Evolutionary conservation across 2,797 vertebrate species (phyloP), one percentile per base, ranked within the genome.

Genomic region (Cynopterus sphinx): DNA sequence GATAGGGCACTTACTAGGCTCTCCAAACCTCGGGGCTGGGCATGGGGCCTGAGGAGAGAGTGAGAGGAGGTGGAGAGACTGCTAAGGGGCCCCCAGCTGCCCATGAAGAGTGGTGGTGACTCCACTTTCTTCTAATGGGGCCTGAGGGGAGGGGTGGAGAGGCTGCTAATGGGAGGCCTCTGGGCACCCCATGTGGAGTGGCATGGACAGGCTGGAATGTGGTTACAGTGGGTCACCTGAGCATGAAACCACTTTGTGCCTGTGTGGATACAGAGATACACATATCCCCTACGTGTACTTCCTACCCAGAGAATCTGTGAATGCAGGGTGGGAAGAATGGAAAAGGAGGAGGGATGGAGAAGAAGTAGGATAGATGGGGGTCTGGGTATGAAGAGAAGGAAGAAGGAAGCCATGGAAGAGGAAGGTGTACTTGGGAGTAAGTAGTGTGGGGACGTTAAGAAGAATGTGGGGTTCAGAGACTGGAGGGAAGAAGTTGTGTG

Each of bases 1-100:
- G 99, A 99, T 98, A 99, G 99, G 99, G 99, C 98, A 99, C 99
- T 99, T 99, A 99, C 98, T 98, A 98, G 98, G 97, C 97, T 98
- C 97, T 98, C 98, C 97, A 98, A 98, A 98, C 97, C 98, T 98
- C 97, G 84, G 98, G 98, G 97, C 96, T 98, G 98, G 98, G 98
- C 97, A 91, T 95, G 97, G 94, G 97, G 96, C 93, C 97, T 87
- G 95, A 97, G 96, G 91, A 97, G 97, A 92, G 91, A 65, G 55
- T 75, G 95, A 94, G 96, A 94, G 70, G 65, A 89, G 65, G 87
- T 61, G 63, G 83, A 97, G 82, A 96, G 89, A 81, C 59, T 81
- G 81, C 70, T 94, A 68, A 92, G 92, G 90, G 71, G 61, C 94
- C 95, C 95, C 89, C 63, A 70, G 96, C 94, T 97, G 95, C 90